Base-by-base conservation (phyloP, 2,113 vertebrate genomes). In the Mixornis gularis region DNA sequence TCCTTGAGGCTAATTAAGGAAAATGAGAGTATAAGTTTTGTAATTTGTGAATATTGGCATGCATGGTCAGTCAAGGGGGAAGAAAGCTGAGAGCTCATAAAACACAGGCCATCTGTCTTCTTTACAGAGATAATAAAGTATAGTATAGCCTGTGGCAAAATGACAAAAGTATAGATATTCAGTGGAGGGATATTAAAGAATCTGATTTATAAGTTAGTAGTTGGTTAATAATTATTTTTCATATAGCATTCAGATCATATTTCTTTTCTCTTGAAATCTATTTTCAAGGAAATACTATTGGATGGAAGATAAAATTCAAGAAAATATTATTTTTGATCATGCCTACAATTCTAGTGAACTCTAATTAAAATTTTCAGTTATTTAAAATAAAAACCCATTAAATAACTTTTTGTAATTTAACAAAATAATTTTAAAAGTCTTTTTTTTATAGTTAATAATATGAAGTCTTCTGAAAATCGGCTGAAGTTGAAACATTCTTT, bases 31-130 rank as follows among this genome's bases (percentile, higher is more conserved):
- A 27, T 94, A 73, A 85, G 30, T 78, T 96, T 86, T 87, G 46
- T 91, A 89, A 95, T 96, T 95, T 53, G 30, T 95, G 66, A 83
- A 77, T 95, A 93, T 91, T 95, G 94, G 83, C 87, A 97, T 81
- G 52, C 85, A 59, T 80, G 65, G 89, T 92, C 92, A 97, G 77
- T 91, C 93, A 96, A 95, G 86, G 55, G 85, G 63, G 94, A 96
- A 95, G 70, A 91, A 96, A 86, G 85, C 64, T 88, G 91, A 78
- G 74, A 92, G 60, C 95, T 94, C 69, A 36, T 84, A 73, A 87
- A 95, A 88, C 76, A 94, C 73, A 49, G 36, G 19, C 81, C 92
- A 89, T 96, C 95, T 96, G 90, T 93, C 73, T 95, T 95, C 74
- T 92, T 96, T 87, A 73, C 41, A 87, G 84, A 76, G 52, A 79